Evolutionary conservation across 2,797 vertebrate genomes (phyloP).

Genomic region (Pangasius larnaudii): DNA sequence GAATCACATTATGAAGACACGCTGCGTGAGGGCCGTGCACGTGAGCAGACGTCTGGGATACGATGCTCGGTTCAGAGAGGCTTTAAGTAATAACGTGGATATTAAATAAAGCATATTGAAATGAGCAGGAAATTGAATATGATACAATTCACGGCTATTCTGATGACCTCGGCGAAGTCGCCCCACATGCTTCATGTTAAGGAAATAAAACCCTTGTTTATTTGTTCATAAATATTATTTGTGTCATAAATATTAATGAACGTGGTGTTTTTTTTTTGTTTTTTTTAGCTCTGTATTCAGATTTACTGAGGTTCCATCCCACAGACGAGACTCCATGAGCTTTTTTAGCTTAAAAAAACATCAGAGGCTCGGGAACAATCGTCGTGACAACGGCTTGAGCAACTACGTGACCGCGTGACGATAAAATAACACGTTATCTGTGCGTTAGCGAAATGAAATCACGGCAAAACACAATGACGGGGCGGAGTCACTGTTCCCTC

Average conservation of each 20-base stretch:
- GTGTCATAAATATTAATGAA: neutral
- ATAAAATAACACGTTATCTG: neutral
- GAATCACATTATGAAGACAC: neutral
- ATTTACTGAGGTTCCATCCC: neutral
- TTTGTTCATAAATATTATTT: neutral
- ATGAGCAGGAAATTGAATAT: neutral
- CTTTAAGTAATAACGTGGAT: neutral
- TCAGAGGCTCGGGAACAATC: neutral
- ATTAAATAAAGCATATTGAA: neutral
- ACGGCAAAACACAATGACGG: neutral
- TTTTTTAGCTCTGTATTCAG: neutral
- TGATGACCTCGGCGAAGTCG: neutral
- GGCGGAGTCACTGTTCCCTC: neutral
- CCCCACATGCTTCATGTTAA: neutral
- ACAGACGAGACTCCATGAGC: neutral
- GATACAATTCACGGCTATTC: neutral
- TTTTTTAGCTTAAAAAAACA: neutral
- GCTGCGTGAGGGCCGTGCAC: neutral
- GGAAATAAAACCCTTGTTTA: neutral
- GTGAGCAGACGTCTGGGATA: neutral
- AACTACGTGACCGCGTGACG: neutral
- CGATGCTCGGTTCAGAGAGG: neutral
- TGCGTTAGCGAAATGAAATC: neutral
- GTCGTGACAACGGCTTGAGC: neutral
- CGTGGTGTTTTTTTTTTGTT: neutral